These are phyloP conservation scores for Bruchidius siliquastri DNA, from an alignment of 2,888 invertebrate species.

Conservation along the genomic window DNA sequence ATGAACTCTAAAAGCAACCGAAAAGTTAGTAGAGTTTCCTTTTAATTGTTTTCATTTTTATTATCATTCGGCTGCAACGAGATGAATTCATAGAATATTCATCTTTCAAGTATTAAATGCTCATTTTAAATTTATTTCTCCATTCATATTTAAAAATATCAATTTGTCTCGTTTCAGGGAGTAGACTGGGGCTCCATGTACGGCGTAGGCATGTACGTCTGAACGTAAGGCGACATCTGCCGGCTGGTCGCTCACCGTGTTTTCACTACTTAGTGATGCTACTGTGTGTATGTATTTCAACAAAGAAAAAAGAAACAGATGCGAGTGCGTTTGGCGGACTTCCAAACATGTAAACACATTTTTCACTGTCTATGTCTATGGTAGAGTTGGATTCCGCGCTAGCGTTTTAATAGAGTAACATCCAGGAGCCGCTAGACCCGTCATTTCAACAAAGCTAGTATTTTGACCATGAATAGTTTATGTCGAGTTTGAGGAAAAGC, in stretches of 20 bases:
- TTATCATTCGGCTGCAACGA: too few species aligned
- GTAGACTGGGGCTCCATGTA: constrained; percentile 91
- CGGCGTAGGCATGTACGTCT: constrained; percentile 90
- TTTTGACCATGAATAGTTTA: too few species aligned
- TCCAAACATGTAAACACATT: background rate
- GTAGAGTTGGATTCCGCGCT: background rate
- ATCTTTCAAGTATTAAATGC: too few species aligned
- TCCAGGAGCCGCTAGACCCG: too few species aligned
- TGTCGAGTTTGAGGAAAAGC: too few species aligned
- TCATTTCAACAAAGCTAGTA: too few species aligned
- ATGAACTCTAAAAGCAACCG: too few species aligned
- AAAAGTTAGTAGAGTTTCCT: too few species aligned
- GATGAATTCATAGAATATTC: too few species aligned
- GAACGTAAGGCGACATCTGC: constrained; percentile 39
- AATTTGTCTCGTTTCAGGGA: constrained; percentile 53
- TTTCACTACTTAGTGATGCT: constrained; percentile 4
- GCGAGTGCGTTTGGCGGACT: background rate
- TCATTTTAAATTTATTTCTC: too few species aligned
- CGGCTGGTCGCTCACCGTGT: constrained; percentile 8
- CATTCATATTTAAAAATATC: too few species aligned
- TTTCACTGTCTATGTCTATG: background rate
- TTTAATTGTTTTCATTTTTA: too few species aligned
- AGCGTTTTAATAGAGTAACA: background rate
- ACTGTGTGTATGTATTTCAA: background rate
- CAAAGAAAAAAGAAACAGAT: background rate